Conservation (phyloP, 2,888 invertebrate species). For the Drosophila putrida region DNA sequence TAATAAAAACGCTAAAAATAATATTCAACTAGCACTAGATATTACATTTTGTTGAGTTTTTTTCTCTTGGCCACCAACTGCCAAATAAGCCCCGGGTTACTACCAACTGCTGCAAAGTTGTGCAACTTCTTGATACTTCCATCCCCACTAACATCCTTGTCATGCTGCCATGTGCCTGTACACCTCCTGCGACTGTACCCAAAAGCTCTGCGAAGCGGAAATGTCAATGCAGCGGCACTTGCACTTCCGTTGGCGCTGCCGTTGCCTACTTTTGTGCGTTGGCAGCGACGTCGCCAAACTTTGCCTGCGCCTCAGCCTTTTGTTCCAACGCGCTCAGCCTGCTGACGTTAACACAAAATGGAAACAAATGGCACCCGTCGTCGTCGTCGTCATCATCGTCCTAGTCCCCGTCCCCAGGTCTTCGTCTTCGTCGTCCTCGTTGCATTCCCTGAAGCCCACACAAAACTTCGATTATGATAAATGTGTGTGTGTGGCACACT, state of each 20-base stretch:
- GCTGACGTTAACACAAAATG: constrained; percentile 79
- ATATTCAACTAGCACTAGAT: constrained; percentile 38
- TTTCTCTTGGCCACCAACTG: constrained; percentile 31
- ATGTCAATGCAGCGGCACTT: constrained; percentile 81
- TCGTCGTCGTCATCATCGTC: constrained; percentile 5
- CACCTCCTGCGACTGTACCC: constrained; percentile 37
- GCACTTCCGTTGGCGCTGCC: constrained; percentile 73
- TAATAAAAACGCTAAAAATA: constrained; percentile 19
- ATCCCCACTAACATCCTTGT: constrained; percentile 3
- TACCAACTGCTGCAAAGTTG: constrained; percentile 62
- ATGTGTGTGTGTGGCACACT: constrained; percentile 44
- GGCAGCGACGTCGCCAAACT: constrained; percentile 58
- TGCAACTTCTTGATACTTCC: constrained; percentile 36
- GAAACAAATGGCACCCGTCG: constrained; percentile 75
- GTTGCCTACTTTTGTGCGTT: constrained; percentile 68
- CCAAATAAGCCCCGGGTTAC: constrained; percentile 55
- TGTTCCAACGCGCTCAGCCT: constrained; percentile 68
- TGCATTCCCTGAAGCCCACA: constrained; percentile 26
- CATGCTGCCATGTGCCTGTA: constrained; percentile 20
- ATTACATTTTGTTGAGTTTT: constrained; percentile 10
- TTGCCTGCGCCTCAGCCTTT: constrained; percentile 63
- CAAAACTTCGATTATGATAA: constrained; percentile 78
- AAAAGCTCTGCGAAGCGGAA: constrained; percentile 76
- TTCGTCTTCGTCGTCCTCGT: background rate
- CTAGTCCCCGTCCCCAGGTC: background rate